Conservation (phyloP, 2,888 invertebrate species). For the Dicranocentrus wangi region DNA sequence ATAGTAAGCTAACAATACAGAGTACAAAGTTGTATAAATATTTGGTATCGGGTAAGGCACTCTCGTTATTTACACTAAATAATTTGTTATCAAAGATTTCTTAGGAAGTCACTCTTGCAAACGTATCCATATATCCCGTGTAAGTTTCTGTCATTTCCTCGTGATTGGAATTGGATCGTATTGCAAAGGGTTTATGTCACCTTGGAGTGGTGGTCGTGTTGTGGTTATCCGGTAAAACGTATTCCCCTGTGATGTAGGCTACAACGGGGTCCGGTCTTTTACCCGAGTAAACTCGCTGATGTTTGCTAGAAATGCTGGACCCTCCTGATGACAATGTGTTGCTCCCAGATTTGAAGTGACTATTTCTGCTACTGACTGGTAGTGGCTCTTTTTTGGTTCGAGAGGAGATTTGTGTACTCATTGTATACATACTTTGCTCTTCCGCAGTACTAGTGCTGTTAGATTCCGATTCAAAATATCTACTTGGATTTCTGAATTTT, state of each 20-base stretch:
- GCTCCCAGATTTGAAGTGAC: slow-evolving; percentile 49
- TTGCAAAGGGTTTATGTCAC: background rate
- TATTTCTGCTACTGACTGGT: background rate
- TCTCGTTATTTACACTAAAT: background rate
- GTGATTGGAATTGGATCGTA: slow-evolving; percentile 47
- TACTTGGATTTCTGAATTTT: background rate
- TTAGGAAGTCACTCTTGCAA: slow-evolving; percentile 12
- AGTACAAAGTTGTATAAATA: slow-evolving; percentile 27
- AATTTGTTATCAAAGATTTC: too few species aligned
- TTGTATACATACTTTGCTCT: slow-evolving; percentile 61
- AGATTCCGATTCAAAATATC: slow-evolving; percentile 36
- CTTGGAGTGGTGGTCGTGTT: too few species aligned
- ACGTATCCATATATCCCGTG: slow-evolving; percentile 48
- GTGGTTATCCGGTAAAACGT: slow-evolving; percentile 43
- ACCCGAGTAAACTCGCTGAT: background rate
- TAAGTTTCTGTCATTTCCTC: slow-evolving; percentile 54
- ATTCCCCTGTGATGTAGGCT: slow-evolving; percentile 11
- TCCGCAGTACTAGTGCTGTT: slow-evolving; percentile 45
- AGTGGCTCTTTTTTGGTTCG: too few species aligned
- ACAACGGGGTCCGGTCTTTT: too few species aligned
- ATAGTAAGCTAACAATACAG: too few species aligned
- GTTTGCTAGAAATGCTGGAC: slow-evolving; percentile 34
- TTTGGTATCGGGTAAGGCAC: slow-evolving; percentile 21
- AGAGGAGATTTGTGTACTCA: slow-evolving; percentile 52
- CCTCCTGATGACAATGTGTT: slow-evolving; percentile 43